Conservation (phyloP, 2,888 invertebrate species). For the Conomelus anceps region DNA sequence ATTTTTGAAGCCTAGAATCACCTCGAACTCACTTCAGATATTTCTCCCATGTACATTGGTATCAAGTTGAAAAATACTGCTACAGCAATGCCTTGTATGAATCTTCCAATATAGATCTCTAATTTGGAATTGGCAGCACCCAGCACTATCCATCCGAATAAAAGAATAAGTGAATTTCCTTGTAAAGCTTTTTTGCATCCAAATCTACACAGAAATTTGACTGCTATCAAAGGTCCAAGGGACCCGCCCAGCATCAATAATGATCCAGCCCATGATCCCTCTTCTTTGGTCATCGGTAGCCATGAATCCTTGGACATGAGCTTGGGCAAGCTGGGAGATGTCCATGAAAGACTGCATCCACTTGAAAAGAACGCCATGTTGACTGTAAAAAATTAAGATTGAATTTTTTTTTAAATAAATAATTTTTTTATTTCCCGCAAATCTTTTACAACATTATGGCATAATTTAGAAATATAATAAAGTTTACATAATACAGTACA, state of each 20-base stretch:
- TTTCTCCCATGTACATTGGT: conserved; percentile 3
- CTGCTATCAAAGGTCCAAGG: background rate
- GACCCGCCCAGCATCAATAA: background rate
- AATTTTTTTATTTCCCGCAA: background rate
- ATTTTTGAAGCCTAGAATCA: background rate
- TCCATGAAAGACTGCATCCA: background rate
- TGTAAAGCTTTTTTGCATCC: background rate
- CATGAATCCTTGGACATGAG: background rate
- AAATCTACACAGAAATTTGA: background rate
- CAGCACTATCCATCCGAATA: background rate
- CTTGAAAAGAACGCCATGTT: conserved; percentile 1
- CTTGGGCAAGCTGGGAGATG: background rate
- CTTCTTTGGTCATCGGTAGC: background rate
- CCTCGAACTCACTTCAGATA: background rate
- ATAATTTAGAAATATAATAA: no score
- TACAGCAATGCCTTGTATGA: background rate
- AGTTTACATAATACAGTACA: no score
- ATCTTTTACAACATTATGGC: no score
- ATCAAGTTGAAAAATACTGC: background rate
- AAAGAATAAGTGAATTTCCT: background rate
- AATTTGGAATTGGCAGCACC: background rate
- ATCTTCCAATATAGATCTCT: background rate
- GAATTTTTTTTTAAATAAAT: background rate
- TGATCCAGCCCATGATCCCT: conserved; percentile 4
- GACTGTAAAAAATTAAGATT: background rate